Base-by-base conservation (phyloP, 2,113 vertebrate species). In the Mustela nigripes region DNA sequence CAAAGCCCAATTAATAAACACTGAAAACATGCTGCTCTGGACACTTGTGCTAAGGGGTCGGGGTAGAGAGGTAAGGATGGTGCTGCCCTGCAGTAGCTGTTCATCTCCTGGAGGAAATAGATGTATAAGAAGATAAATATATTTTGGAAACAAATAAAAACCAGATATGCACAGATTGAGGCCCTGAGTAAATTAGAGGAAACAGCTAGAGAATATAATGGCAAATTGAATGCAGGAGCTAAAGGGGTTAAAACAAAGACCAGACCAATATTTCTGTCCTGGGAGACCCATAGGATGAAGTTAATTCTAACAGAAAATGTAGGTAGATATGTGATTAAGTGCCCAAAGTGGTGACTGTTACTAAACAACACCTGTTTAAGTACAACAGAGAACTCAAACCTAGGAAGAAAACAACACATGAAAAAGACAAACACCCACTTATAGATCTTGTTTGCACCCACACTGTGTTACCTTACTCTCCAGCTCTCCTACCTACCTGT, bases 401-500 rank as follows among this genome's bases (percentile, higher is more conserved):
- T 60, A 33, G 58, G 78, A 79, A 82, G 96, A 89, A 96, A 97
- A 81, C 62, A 91, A 74, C 45, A 45, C 73, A 33, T 73, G 94
- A 42, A 60, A 73, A 83, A 94, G 67, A 76, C 89, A n/a, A 36
- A 93, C 80, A 53, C 89, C 90, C 93, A 97, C 87, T 39, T 53
- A 42, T 9, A 78, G 81, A 84, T 58, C 31, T 28, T 83, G 81
- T 67, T 71, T 45, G 86, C 50, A 42, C 94, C 94, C 71, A 95
- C 97, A 33, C 65, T 39, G 78, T 94, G 92, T 95, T 62, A 88
- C 65, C 67, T 83, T 0, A 3, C 91, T n/a, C 33, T 31, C 71
- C 24, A 48, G 73, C 71, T 82, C 80, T 67, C 78, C 81, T 81
- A 96, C 90, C 62, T 74, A 31, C 60, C 48, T 74, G 58, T 82